Base-by-base conservation (phyloP, 2,113 vertebrate genomes). In the Lamprologus speciosus region DNA sequence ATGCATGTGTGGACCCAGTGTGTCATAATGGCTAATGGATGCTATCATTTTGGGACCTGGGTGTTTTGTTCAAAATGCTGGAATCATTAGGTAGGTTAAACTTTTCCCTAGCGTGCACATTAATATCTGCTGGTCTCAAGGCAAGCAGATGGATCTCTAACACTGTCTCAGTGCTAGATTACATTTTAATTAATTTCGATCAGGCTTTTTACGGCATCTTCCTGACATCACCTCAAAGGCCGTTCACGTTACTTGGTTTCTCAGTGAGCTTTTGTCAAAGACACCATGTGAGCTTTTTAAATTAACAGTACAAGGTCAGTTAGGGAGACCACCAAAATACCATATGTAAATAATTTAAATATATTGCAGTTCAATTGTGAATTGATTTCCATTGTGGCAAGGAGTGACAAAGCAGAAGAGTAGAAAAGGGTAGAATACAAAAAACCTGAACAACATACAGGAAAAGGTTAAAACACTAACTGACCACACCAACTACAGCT, bases 151-250 rank as follows among this genome's bases (percentile, higher is more conserved):
- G 87, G 86, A 87, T 8, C 73, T 70, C 89, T 79, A 82, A 87
- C 83, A 57, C 42, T 26, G 37, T 73, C 81, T 82, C 80, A 12
- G 53, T 11, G 33, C 82, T 58, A 75, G 87, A 92, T 90, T 87
- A 84, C 53, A 26, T 83, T 93, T 91, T 91, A 87, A 93, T 91
- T 73, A 40, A 88, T 88, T 88, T 84, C 37, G 47, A 88, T 86
- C 70, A 45, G 70, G 55, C 23, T 60, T 85, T 89, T 89, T 65
- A 47, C 40, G 23, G 58, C 78, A 42, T 88, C 57, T 68, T 84
- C 45, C 79, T 88, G 87, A 85, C 88, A 54, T 75, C 63, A 33
- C 81, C 75, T 92, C 82, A 70, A 28, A 51, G n/a, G 26, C 26
- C 17, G 23, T 47, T 57, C 40, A 23, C 50, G 23, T 79, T 45